phyloP scores from a whole-genome alignment of 2,113 vertebrate genomes.

The Rhea americana region DNA sequence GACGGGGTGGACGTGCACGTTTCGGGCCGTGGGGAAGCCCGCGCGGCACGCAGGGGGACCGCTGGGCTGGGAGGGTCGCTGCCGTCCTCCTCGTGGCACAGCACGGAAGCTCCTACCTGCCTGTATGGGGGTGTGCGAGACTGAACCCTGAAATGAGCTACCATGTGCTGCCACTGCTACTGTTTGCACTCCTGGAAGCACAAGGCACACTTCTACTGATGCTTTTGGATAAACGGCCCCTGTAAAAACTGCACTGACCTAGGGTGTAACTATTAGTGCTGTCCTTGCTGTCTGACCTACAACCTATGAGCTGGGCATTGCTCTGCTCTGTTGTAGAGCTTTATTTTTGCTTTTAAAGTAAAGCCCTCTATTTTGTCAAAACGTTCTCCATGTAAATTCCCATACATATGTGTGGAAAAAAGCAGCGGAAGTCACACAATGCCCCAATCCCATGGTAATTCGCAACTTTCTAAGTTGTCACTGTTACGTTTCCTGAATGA shows the following conservation, averaged over 20 bases:
- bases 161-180: background rate
- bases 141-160: background rate
- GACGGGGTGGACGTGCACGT: fast-evolving
- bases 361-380: background rate
- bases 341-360: background rate
- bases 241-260: background rate
- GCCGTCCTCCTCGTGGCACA: background rate
- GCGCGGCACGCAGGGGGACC: fast-evolving
- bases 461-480: background rate
- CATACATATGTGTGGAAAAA: background rate
- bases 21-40: background rate
- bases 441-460: background rate
- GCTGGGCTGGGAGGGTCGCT: background rate
- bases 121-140: background rate
- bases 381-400: background rate
- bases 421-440: background rate
- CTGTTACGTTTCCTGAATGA: background rate
- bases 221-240: background rate
- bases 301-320: background rate
- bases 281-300: background rate
- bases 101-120: background rate
- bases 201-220: background rate
- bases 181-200: too few relatives aligned
- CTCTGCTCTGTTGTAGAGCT: background rate
- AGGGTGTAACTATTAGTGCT: background rate